phyloP scores from a whole-genome alignment of 1,140 invertebrate species.

The Macrotrachela quadricornifera region DNA sequence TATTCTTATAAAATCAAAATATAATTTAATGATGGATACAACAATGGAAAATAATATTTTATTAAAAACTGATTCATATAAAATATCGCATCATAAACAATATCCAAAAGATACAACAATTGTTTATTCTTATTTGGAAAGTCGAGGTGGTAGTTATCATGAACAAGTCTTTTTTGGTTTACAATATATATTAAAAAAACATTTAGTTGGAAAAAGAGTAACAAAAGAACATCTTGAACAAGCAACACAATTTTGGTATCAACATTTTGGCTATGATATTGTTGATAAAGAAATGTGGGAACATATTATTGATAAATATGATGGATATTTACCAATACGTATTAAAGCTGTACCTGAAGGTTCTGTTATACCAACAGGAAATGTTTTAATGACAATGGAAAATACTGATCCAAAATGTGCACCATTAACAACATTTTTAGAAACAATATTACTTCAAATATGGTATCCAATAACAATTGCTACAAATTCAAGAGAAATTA shows the following conservation, averaged over 20 bases:
- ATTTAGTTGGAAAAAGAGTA: conserved; percentile 27
- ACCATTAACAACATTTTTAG: conserved; percentile 33
- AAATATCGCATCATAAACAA: conserved; percentile 26
- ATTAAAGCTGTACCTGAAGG: conserved; percentile 35
- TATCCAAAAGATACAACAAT: conserved; percentile 30
- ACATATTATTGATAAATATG: conserved; percentile 14
- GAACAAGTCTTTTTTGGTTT: conserved; percentile 32
- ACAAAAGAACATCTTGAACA: conserved; percentile 31
- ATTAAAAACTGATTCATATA: too few species aligned
- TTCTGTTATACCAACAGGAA: conserved; percentile 28
- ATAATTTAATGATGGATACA: too few species aligned
- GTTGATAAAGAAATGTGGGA: background rate
- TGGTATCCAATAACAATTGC: conserved; percentile 37
- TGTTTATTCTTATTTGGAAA: conserved; percentile 34
- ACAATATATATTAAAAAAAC: conserved; percentile 32
- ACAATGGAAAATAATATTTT: too few species aligned
- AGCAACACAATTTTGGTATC: conserved; percentile 26
- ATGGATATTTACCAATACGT: conserved; percentile 29
- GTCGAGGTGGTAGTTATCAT: conserved; percentile 31
- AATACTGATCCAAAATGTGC: conserved; percentile 34
- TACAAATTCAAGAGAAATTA: conserved; percentile 30
- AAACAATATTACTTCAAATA: conserved; percentile 33
- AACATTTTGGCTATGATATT: conserved; percentile 26
- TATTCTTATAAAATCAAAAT: too few species aligned
- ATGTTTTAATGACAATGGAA: conserved; percentile 35